Evolutionary conservation across 2,888 invertebrate species (phyloP).

Genomic region (Muscina levida): DNA sequence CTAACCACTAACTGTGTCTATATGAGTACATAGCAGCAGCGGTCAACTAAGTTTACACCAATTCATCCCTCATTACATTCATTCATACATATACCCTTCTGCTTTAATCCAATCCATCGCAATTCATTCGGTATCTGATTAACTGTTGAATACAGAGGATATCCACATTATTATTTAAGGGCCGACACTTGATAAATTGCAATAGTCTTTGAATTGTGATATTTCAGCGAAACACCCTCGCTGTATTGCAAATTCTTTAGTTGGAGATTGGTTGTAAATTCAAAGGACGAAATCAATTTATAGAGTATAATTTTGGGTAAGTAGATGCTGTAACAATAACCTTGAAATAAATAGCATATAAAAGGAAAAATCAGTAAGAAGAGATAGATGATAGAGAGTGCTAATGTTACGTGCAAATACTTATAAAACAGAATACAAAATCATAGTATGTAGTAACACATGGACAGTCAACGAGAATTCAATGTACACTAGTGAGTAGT

Average conservation of each 20-base stretch:
- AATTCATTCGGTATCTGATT: too few species aligned
- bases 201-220: constrained; percentile 74
- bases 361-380: constrained; percentile 22
- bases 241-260: constrained; percentile 74
- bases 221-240: constrained; percentile 77
- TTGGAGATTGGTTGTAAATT: constrained; percentile 71
- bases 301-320: constrained; percentile 76
- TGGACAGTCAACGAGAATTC: neutral
- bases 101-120: too few species aligned
- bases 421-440: constrained; percentile 8
- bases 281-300: constrained; percentile 72
- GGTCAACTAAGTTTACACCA: too few species aligned
- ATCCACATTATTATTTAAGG: neutral
- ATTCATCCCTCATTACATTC: too few species aligned
- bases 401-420: too few species aligned
- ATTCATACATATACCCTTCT: too few species aligned
- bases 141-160: too few species aligned
- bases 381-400: too few species aligned
- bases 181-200: constrained; percentile 28
- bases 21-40: too few species aligned
- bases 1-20: too few species aligned
- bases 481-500: too few species aligned
- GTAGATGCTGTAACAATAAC: constrained; percentile 76
- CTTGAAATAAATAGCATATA: constrained; percentile 62
- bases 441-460: neutral